phyloP scores from a whole-genome alignment of 1,140 invertebrate genomes.

The Oppia nitens region DNA sequence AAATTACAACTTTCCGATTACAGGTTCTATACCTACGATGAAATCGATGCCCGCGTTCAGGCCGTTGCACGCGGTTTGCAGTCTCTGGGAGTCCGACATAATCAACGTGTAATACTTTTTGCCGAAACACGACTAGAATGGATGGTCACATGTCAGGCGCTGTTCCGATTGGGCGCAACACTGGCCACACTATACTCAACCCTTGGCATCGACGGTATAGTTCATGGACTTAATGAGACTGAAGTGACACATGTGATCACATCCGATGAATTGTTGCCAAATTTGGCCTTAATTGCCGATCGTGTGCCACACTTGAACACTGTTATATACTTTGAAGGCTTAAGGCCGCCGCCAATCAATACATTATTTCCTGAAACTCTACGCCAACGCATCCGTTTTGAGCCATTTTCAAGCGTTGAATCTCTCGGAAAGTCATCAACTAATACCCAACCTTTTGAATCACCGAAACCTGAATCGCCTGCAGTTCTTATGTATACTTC shows the following conservation, averaged over 20 bases:
- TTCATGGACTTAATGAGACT: constrained; percentile 89
- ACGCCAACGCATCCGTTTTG: too few relatives aligned
- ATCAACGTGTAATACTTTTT: constrained; percentile 70
- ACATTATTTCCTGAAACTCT: constrained; percentile 9
- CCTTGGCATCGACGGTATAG: constrained; percentile 83
- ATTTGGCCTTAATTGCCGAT: constrained; percentile 33
- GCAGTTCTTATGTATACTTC: constrained; percentile 34
- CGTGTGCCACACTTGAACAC: constrained; percentile 2
- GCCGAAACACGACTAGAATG: constrained; percentile 92
- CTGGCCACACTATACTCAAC: constrained; percentile 93
- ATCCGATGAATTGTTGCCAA: constrained; percentile 67
- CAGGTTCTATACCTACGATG: constrained; percentile 66
- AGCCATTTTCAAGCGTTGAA: constrained; percentile 7
- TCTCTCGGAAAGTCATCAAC: constrained; percentile 1
- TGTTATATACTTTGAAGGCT: constrained; percentile 17
- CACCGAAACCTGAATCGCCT: constrained; percentile 35
- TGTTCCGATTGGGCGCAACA: constrained; percentile 25
- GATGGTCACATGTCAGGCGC: constrained; percentile 59
- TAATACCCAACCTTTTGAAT: background rate
- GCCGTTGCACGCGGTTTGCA: constrained; percentile 61
- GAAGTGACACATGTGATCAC: constrained; percentile 46
- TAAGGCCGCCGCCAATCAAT: too few relatives aligned
- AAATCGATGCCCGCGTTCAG: constrained; percentile 53
- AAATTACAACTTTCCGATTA: constrained; percentile 91
- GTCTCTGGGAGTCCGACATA: constrained; percentile 29